Conservation (phyloP, 2,888 invertebrate species). For the Ctenicera cuprea region DNA sequence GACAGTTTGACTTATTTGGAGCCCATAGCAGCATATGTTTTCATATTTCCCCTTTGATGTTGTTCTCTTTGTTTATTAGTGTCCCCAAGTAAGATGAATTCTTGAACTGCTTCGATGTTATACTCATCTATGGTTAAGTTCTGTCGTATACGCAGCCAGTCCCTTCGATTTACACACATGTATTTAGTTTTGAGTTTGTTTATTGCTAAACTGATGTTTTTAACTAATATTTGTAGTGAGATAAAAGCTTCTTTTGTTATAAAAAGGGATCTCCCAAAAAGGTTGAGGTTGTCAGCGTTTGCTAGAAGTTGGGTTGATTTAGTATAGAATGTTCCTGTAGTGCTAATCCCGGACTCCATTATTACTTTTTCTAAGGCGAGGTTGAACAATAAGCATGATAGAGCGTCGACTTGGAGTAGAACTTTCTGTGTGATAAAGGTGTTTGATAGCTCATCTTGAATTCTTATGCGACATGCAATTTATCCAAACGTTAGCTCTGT, state of each 20-base stretch:
- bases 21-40: neutral
- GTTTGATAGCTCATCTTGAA: neutral
- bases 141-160: neutral
- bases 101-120: neutral
- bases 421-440: neutral
- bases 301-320: slow-evolving; percentile 7
- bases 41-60: neutral
- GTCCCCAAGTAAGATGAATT: neutral
- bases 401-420: neutral
- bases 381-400: neutral
- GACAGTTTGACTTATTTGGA: neutral
- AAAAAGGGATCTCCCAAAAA: neutral
- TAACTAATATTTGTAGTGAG: neutral
- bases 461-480: neutral
- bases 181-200: too few species aligned
- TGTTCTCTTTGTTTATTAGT: neutral
- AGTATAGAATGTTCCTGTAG: neutral
- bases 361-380: neutral
- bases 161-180: neutral
- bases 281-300: neutral
- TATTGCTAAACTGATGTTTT: too few species aligned
- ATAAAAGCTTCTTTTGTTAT: neutral
- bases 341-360: neutral
- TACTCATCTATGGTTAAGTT: neutral
- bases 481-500: neutral